phyloP scores from a whole-genome alignment of 2,113 vertebrate species.

The Leptobrachium leishanense region DNA sequence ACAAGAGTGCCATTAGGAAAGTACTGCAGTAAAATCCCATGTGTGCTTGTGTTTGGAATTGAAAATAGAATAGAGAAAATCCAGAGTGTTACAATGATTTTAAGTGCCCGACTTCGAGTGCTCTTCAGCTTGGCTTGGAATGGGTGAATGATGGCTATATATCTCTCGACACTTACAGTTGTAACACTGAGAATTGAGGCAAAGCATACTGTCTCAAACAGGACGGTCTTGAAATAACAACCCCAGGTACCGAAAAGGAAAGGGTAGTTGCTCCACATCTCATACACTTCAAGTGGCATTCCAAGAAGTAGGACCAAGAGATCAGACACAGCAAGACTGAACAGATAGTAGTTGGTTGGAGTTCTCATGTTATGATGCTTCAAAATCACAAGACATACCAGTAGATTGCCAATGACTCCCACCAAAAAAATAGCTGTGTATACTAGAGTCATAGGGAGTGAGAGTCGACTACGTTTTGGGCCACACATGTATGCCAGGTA shows the following conservation, averaged over 20 bases:
- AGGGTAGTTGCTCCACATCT: constrained; percentile 95
- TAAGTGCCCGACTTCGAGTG: constrained; percentile 78
- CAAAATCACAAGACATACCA: constrained; percentile 89
- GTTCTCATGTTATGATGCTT: constrained; percentile 86
- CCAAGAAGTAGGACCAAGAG: constrained; percentile 86
- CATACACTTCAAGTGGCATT: constrained; percentile 92
- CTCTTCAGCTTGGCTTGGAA: constrained; percentile 83
- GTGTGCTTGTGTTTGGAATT: constrained; percentile 86
- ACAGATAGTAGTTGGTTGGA: constrained; percentile 92
- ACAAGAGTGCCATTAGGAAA: constrained; percentile 63
- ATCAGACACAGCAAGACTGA: constrained; percentile 89
- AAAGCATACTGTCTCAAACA: constrained; percentile 90
- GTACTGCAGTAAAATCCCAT: constrained; percentile 75
- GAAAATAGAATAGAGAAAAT: constrained; percentile 78
- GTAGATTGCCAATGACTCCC: constrained; percentile 81
- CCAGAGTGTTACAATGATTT: constrained; percentile 83
- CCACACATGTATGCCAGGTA: constrained; percentile 69
- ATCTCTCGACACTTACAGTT: constrained; percentile 85
- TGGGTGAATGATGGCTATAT: constrained; percentile 86
- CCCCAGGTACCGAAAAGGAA: constrained; percentile 81
- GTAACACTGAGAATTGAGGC: constrained; percentile 90
- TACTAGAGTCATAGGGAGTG: constrained; percentile 65
- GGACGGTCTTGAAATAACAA: constrained; percentile 90
- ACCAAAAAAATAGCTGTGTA: constrained; percentile 79
- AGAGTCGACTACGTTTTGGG: constrained; percentile 66